Evolutionary conservation across 2,888 invertebrate species (phyloP).

Genomic region (Masnerella sp.): DNA sequence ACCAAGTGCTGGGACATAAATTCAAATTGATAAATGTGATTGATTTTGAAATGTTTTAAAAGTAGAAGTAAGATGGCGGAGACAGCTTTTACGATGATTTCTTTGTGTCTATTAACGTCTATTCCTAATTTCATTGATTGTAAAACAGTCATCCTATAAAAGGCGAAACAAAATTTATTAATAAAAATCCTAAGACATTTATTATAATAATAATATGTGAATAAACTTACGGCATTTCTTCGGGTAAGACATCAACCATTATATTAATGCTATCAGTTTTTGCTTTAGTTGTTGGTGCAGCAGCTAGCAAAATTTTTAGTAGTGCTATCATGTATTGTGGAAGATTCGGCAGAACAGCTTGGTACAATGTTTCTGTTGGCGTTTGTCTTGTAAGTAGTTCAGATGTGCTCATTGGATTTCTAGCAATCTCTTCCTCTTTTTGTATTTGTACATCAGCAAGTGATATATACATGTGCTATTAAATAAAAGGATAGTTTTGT

Average conservation of each 20-base stretch:
- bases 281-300: slow-evolving; percentile 99
- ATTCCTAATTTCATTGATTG: slow-evolving; percentile 97
- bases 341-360: slow-evolving; percentile 95
- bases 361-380: slow-evolving; percentile 93
- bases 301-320: slow-evolving; percentile 96
- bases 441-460: slow-evolving; percentile 94
- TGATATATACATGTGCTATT: slow-evolving; percentile 94
- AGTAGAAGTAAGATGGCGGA: slow-evolving; percentile 93
- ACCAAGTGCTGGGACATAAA: slow-evolving; percentile 99
- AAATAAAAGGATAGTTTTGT: background rate
- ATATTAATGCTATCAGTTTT: slow-evolving; percentile 99
- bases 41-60: slow-evolving; percentile 97
- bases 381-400: slow-evolving; percentile 89
- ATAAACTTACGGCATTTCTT: slow-evolving; percentile 92
- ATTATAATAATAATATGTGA: background rate
- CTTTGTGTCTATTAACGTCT: slow-evolving; percentile 98
- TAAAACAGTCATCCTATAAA: slow-evolving; percentile 88
- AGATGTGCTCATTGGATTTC: slow-evolving; percentile 92
- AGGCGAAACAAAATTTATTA: too few relatives aligned
- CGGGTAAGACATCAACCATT: slow-evolving; percentile 97
- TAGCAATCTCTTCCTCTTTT: slow-evolving; percentile 92
- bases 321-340: slow-evolving; percentile 99
- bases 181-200: background rate
- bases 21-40: slow-evolving; percentile 99
- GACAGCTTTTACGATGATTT: slow-evolving; percentile 98